These are phyloP conservation scores for Hylaeus volcanicus DNA, from an alignment of 1,140 invertebrate species.

Conservation along the genomic window DNA sequence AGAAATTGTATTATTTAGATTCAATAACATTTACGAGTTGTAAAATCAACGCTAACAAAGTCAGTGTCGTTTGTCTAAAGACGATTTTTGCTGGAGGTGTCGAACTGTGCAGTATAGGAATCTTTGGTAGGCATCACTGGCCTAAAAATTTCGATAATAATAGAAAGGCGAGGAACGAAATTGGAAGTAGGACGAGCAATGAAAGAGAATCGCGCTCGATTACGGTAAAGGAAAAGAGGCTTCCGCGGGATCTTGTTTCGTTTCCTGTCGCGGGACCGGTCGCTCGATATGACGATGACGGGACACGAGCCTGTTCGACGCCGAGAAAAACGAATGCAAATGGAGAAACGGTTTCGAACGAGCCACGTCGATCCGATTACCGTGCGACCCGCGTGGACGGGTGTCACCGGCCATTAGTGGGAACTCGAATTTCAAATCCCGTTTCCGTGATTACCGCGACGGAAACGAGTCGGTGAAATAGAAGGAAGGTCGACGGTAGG, in stretches of 20 bases:
- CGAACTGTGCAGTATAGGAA: no score
- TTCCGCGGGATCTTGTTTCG: constrained; percentile 38
- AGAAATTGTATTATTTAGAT: no score
- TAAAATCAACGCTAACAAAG: no score
- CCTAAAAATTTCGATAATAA: background rate
- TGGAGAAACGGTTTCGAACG: constrained; percentile 46
- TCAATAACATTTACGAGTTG: no score
- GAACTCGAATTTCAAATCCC: constrained; percentile 66
- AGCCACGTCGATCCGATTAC: constrained; percentile 60
- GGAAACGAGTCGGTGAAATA: constrained; percentile 49
- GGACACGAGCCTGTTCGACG: constrained; percentile 5
- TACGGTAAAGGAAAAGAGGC: constrained; percentile 9
- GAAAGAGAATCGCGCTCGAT: constrained; percentile 19
- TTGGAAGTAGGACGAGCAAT: constrained; percentile 5
- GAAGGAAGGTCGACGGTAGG: background rate
- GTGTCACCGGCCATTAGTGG: constrained; percentile 64
- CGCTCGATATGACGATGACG: constrained; percentile 15
- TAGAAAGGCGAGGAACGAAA: background rate
- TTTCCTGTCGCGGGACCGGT: constrained; percentile 34
- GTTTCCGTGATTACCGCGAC: constrained; percentile 65
- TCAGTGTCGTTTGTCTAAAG: no score
- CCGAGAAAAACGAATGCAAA: constrained; percentile 48
- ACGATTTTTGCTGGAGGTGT: no score
- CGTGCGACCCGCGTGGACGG: constrained; percentile 43
- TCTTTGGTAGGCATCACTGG: background rate